Base-by-base conservation (phyloP, 2,797 vertebrate species). In the Triplophysa bombifrons region DNA sequence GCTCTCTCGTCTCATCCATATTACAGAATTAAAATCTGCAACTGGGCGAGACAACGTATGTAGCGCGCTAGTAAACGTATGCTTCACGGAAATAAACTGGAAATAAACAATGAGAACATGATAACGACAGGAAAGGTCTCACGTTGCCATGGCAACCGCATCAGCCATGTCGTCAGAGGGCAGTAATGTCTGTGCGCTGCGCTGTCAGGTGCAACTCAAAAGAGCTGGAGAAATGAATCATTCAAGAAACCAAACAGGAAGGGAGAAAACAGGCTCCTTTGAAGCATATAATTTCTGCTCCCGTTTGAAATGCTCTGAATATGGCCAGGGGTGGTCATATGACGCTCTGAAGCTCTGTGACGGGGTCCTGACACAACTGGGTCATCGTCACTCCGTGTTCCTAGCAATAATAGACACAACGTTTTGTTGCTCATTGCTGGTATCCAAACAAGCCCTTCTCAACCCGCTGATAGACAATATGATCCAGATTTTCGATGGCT, bases 131-230 rank as follows among this genome's bases (percentile, higher is more conserved):
- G 50, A 79, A 61, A 87, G 83, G 82, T 85, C 85, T 87, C 17
- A 66, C 50, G 89, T 91, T 88, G 78, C 85, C 88, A 85, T 82
- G 86, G 87, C 78, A 89, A 91, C 89, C 76, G 75, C 0, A 73
- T 20, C 60, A 53, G 41, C 20, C 74, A 73, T 84, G 80, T 78
- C 84, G 85, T 84, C n/a, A 82, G 50, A 65, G 41, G 51, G 81
- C 14, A 83, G 53, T 77, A 72, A 53, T 81, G 51, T 76, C 70
- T 73, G 67, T 78, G 70, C 41, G 74, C 63, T 38, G 50, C 72
- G 55, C 60, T 66, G 74, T 80, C 76, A 81, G 83, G 81, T 82
- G 78, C 74, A 66, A 61, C 71, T 77, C 80, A 14, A 77, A 65
- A 38, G 55, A 65, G 83, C 58, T 25, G 65, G 41, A 16, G 44